Evolutionary conservation across 2,113 vertebrate genomes (phyloP).

Genomic region (Muntiacus muntjak): DNA sequence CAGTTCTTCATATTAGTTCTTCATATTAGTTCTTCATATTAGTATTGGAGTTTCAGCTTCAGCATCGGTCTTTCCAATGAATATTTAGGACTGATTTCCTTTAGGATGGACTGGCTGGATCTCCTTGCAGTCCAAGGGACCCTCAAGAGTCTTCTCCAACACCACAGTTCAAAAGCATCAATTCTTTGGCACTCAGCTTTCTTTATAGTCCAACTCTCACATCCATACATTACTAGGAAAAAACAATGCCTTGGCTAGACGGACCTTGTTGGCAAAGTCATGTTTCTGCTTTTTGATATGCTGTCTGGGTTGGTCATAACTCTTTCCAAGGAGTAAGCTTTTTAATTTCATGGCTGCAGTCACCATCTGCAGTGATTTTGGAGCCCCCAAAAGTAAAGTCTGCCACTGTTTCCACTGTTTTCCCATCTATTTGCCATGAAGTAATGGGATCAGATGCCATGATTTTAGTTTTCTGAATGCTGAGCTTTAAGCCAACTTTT

Average conservation of each 20-base stretch:
- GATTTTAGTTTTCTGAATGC: neutral
- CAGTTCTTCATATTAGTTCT: neutral
- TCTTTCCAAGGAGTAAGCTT: no score
- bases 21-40: rapidly evolving
- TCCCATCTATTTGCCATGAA: neutral
- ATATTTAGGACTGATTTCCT: neutral
- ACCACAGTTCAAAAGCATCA: neutral
- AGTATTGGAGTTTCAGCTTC: neutral
- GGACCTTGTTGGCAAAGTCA: no score
- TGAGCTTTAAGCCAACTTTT: neutral
- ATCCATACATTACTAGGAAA: no score
- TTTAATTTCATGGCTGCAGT: no score
- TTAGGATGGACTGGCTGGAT: neutral
- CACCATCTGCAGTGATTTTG: no score
- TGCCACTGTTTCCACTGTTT: neutral
- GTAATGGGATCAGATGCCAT: neutral
- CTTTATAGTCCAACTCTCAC: neutral
- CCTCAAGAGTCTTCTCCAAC: neutral
- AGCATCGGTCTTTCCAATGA: no score
- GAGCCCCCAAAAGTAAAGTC: neutral
- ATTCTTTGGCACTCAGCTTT: rapidly evolving
- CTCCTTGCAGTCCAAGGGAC: neutral
- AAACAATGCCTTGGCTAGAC: no score
- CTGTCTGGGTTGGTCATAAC: no score
- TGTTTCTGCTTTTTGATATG: no score